Base-by-base conservation (phyloP, 2,797 vertebrate species). In the Cyclopterus lumpus region DNA sequence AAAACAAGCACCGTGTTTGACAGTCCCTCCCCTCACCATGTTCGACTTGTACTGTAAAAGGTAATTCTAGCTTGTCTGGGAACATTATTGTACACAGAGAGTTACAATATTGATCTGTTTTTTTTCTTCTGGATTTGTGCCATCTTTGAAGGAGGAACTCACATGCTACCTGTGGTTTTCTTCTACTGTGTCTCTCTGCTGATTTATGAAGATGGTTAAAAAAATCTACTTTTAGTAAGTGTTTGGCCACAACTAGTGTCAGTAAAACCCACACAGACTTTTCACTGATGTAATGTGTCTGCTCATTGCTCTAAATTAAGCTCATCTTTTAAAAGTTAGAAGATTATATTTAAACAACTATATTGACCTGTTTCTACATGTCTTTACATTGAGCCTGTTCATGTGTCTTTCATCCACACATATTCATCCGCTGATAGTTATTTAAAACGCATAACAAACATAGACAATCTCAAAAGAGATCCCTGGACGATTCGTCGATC, bases 61-160 rank as follows among this genome's bases (percentile, higher is more conserved):
- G 71, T 75, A 38, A 71, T 58, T 80, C 58, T 32, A 63, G 65
- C 73, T 85, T 79, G 71, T 66, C 71, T 61, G 67, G 61, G 68
- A 79, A 68, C 51, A 15, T 30, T 77, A 48, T 60, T 15, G 64
- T 24, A 24, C 26, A 38, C 6, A 30, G 36, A 28, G 64, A 32
- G 6, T 15, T 80, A 28, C 11, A 74, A 76, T 74, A 72, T 80
- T 73, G 49, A 69, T 73, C 28, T 30, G 12, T 46, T 36, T 38
- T 46, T 36, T 46, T 24, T 36, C 34, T 24, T 16, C 18, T 30
- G 24, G 22, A 67, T 55, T 58, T 30, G 24, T 54, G 12, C 34
- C 48, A 26, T 75, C 81, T 77, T 40, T 54, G 2, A 68, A 69
- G n/a, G 4, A 55, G 48, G 53, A 42, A 24, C 34, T 77, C 34